Percentiles rank a stretch among this genome's conserved stretches.
Evolutionary conservation across 2,888 invertebrate genomes (phyloP).

Genomic region (Drosophila falleni): DNA sequence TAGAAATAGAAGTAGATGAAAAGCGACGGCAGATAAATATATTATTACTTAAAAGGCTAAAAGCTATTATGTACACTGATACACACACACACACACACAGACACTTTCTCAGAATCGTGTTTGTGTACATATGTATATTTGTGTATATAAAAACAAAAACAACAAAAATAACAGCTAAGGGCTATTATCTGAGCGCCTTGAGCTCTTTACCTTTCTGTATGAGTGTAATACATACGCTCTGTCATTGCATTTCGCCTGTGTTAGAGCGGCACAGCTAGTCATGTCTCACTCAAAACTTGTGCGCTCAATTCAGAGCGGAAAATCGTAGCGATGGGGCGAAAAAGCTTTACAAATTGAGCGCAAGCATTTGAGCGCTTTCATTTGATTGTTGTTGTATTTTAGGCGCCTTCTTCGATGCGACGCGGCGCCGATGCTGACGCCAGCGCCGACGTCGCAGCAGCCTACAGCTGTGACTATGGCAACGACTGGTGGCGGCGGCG

Average conservation of each 20-base stretch:
- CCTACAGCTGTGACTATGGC: constrained; percentile 46
- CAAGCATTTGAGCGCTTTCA: constrained; percentile 23
- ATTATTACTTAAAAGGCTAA: constrained; percentile 70
- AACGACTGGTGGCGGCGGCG: constrained; percentile 29
- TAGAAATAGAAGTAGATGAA: constrained; percentile 58
- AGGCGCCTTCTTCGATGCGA: constrained; percentile 53
- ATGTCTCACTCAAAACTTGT: constrained; percentile 17
- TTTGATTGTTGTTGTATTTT: constrained; percentile 40
- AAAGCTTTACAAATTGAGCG: constrained; percentile 47
- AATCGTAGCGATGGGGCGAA: background rate
- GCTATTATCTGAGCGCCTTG: constrained; percentile 45
- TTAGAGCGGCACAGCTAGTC: constrained; percentile 50
- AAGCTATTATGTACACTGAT: constrained; percentile 55
- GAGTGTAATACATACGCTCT: constrained; percentile 23
- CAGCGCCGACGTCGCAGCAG: constrained; percentile 35
- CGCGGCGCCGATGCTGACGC: constrained; percentile 50
- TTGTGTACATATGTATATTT: constrained; percentile 4
- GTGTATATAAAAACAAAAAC: constrained; percentile 1
- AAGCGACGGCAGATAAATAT: constrained; percentile 67
- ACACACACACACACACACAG: constrained; percentile 12
- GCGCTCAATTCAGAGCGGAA: constrained; percentile 15
- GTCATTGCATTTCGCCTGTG: constrained; percentile 5
- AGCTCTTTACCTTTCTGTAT: constrained; percentile 35
- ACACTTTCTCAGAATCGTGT: background rate
- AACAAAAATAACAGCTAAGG: constrained; percentile 29